Conservation (phyloP, 2,797 vertebrate species). For the Brachyrhaphis roseni region DNA sequence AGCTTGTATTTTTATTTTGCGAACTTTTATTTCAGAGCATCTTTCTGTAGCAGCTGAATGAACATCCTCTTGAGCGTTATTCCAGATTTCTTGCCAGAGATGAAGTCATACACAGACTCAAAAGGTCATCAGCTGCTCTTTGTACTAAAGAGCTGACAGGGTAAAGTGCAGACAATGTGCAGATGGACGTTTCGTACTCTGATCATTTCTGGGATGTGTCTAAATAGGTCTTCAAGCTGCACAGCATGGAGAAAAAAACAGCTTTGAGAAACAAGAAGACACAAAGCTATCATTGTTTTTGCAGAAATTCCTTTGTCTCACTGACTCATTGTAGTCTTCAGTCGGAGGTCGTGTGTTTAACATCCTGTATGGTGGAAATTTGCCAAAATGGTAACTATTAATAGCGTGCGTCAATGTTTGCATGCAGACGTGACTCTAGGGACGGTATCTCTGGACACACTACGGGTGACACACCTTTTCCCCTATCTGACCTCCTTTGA, state of each 20-base stretch:
- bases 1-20: not conserved
- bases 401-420: constrained; percentile 38
- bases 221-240: not conserved
- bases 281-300: constrained; percentile 16
- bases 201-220: not conserved
- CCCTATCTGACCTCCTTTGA: not conserved
- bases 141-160: not conserved
- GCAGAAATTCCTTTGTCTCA: constrained; percentile 11
- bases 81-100: constrained; percentile 1
- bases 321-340: constrained; percentile 18
- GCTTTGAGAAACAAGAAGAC: not conserved
- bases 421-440: constrained; percentile 57
- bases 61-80: not conserved
- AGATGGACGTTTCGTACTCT: not conserved
- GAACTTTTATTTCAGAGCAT: not conserved
- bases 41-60: not conserved
- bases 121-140: constrained; percentile 1
- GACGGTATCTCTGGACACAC: constrained; percentile 24
- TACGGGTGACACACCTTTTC: constrained; percentile 8
- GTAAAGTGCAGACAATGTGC: not conserved
- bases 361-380: constrained; percentile 27
- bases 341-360: constrained; percentile 32
- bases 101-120: not conserved
- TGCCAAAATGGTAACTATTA: constrained; percentile 56
- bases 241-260: not conserved